These are phyloP conservation scores for Sycophaga agraensis DNA, from an alignment of 1,140 invertebrate genomes.

Conservation along the genomic window DNA sequence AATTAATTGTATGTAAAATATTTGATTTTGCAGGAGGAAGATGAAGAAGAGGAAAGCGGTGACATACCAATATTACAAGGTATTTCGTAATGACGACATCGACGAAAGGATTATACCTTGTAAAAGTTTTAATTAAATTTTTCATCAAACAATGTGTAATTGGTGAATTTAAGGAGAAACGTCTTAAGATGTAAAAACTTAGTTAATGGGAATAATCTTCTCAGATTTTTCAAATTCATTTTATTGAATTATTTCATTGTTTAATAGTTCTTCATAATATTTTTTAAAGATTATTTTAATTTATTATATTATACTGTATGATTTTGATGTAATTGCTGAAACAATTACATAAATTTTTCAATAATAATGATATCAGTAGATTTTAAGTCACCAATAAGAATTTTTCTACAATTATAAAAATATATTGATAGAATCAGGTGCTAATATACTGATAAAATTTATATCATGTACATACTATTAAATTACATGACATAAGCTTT, in stretches of 20 bases:
- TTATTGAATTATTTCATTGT: too few species aligned
- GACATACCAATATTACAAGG: slow-evolving; percentile 27
- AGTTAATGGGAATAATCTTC: too few species aligned
- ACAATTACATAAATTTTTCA: background rate
- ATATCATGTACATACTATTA: slow-evolving; percentile 9
- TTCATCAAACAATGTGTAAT: background rate
- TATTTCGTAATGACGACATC: slow-evolving; percentile 26
- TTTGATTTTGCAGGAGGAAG: slow-evolving; percentile 12
- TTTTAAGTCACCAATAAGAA: background rate
- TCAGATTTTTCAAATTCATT: too few species aligned
- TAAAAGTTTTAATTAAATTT: slow-evolving; percentile 17
- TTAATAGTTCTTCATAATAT: too few species aligned
- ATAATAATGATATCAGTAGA: background rate
- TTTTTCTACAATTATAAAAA: background rate
- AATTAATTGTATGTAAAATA: too few species aligned
- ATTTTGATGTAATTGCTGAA: background rate
- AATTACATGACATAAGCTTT: slow-evolving; percentile 31
- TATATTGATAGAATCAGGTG: background rate
- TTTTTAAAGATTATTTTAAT: too few species aligned
- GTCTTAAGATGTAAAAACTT: background rate
- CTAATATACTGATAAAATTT: background rate
- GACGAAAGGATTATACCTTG: slow-evolving; percentile 2
- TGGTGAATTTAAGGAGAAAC: slow-evolving; percentile 14
- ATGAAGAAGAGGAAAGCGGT: slow-evolving; percentile 28
- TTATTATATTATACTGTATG: background rate